Evolutionary conservation across 2,797 vertebrate genomes (phyloP), one percentile per base, ranked within the genome.

Genomic region (Sardinella longiceps): DNA sequence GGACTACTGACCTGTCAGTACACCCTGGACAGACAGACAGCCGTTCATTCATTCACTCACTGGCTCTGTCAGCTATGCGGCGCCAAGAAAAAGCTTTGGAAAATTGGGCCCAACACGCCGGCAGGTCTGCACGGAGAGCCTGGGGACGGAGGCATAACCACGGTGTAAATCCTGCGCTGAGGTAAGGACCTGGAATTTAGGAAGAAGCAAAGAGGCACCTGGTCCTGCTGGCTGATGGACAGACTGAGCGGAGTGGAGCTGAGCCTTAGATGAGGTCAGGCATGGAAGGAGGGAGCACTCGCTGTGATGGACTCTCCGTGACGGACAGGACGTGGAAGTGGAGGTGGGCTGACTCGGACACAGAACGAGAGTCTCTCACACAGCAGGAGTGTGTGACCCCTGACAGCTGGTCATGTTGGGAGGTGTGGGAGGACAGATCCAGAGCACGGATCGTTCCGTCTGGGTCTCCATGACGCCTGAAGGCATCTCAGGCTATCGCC

Each of bases 391-490:
- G 66, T 74, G 66, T 74, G 66, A 74, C 66, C 80, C 82, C 82
- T 20, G 74, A 81, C 83, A 91, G 87, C 89, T 90, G 87, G 85
- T 90, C 83, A 85, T 46, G 0, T 85, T 85, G 46, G 66, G 80
- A 33, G 81, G 80, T 60, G 45, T 80, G 53, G 45, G 80, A 81
- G 0, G 18, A 80, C 80, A 50, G 86, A 88, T 85, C 88, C 86
- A 84, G 83, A 81, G 84, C 56, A 56, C 53, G 23, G 20, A 23
- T 10, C 74, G 33, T 37, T 37, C 15, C 14, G 25, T 4, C 80
- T 89, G 82, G 1, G 1, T 88, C 86, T 60, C 1, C 0, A 30
- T 45, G 45, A 48, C 63, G 60, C 63, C 66, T n/a, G 80, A 33
- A 74, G 30, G 30, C 66, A 20, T 74, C 30, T 37, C 66, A 18